phyloP scores from a whole-genome alignment of 2,113 vertebrate genomes.

The Pica pica region DNA sequence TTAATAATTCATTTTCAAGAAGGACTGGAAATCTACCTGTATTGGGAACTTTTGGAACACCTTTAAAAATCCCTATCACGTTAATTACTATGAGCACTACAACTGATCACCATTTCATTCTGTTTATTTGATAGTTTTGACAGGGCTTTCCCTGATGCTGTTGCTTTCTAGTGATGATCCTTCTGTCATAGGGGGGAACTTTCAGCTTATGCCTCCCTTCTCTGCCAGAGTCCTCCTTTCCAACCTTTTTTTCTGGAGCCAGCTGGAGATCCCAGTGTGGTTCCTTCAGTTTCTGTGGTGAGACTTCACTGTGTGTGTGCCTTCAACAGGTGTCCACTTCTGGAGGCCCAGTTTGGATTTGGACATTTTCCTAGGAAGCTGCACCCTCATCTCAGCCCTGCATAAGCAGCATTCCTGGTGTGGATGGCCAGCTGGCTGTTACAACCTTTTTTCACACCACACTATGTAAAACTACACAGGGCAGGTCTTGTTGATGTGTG shows the following conservation, averaged over 20 bases:
- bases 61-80: neutral
- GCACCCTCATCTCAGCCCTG: neutral
- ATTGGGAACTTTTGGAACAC: neutral
- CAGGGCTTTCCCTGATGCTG: neutral
- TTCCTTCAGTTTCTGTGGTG: neutral
- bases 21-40: neutral
- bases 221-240: neutral
- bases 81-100: neutral
- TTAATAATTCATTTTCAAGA: neutral
- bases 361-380: neutral
- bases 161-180: neutral
- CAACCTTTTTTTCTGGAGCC: neutral
- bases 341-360: neutral
- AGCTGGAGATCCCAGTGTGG: neutral
- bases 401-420: neutral
- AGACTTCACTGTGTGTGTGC: neutral
- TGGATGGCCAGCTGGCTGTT: slow-evolving; percentile 16
- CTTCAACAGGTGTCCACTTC: neutral
- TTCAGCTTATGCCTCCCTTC: neutral
- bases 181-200: neutral
- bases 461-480: slow-evolving; percentile 36
- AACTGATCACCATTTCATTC: neutral
- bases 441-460: neutral
- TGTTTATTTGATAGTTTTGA: neutral
- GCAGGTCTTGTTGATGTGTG: slow-evolving; percentile 35